Conservation (phyloP, 2,797 vertebrate genomes). For the Aerospiza tachiro region DNA sequence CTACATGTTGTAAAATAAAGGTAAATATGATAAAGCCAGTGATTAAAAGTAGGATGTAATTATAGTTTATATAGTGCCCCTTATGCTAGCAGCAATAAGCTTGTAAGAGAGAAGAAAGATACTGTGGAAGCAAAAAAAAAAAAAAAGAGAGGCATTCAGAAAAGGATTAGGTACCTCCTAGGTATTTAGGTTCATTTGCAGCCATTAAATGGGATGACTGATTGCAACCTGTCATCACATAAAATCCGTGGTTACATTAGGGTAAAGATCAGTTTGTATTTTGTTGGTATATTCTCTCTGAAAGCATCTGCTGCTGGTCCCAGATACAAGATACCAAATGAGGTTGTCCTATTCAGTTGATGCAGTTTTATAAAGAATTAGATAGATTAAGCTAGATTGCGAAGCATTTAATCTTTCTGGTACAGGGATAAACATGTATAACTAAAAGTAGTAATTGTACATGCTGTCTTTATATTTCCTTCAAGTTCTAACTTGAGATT, state of each 20-base stretch:
- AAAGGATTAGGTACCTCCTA: not conserved
- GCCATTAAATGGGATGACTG: not conserved
- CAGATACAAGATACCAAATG: not conserved
- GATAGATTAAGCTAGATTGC: not conserved
- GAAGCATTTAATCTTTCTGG: not conserved
- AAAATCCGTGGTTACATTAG: not conserved
- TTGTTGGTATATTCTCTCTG: not conserved
- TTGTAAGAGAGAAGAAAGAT: not conserved
- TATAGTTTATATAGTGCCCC: not conserved
- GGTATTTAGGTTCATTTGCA: not conserved
- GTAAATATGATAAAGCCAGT: not conserved
- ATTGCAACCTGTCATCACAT: rapidly evolving
- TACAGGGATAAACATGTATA: not conserved
- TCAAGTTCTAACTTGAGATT: not conserved
- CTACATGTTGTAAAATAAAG: not conserved
- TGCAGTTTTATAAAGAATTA: not conserved
- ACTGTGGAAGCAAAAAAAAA: not conserved
- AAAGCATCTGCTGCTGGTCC: not conserved
- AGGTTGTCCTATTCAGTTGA: not conserved
- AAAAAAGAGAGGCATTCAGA: not conserved
- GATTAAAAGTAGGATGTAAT: not conserved
- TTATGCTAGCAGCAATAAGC: not conserved
- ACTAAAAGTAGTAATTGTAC: not conserved
- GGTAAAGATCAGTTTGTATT: not conserved
- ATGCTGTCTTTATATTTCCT: not conserved